phyloP scores from a whole-genome alignment of 37 sponge, comb jelly and placozoan species.

The Ephydatia muelleri region DNA sequence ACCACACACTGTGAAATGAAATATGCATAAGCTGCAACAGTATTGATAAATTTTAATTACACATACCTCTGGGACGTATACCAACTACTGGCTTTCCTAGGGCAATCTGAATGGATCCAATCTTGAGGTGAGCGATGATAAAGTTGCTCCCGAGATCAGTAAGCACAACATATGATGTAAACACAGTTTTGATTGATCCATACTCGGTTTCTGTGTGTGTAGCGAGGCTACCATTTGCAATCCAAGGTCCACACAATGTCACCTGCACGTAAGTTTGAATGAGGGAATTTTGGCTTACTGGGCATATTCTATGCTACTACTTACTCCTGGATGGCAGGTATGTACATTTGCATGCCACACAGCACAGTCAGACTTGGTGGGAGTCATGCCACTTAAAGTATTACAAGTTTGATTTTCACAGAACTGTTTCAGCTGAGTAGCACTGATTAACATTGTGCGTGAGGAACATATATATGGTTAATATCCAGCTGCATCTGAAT shows the following conservation, averaged over 20 bases:
- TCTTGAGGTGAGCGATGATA: slow-evolving; percentile 80
- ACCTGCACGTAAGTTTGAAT: slow-evolving; percentile 20
- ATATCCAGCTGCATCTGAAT: neutral
- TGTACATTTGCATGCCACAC: slow-evolving; percentile 86
- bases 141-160: slow-evolving; percentile 25
- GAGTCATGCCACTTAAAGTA: neutral
- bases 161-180: slow-evolving; percentile 21
- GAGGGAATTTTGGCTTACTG: too few species aligned
- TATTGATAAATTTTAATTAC: neutral
- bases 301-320: neutral
- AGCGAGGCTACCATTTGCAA: slow-evolving; percentile 51
- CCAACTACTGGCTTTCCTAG: slow-evolving; percentile 54
- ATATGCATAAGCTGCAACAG: neutral
- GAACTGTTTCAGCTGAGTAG: slow-evolving; percentile 2
- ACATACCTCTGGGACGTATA: slow-evolving; percentile 21
- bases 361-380: slow-evolving; percentile 56
- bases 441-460: neutral
- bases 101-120: slow-evolving; percentile 80
- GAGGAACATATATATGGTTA: neutral
- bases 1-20: slow-evolving; percentile 55
- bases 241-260: slow-evolving; percentile 89
- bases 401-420: slow-evolving; percentile 14
- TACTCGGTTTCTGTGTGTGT: slow-evolving; percentile 73
- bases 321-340: slow-evolving; percentile 53
- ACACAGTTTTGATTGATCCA: slow-evolving; percentile 29